phyloP scores from a whole-genome alignment of 2,888 invertebrate genomes.

The Linnaemya vulpina region DNA sequence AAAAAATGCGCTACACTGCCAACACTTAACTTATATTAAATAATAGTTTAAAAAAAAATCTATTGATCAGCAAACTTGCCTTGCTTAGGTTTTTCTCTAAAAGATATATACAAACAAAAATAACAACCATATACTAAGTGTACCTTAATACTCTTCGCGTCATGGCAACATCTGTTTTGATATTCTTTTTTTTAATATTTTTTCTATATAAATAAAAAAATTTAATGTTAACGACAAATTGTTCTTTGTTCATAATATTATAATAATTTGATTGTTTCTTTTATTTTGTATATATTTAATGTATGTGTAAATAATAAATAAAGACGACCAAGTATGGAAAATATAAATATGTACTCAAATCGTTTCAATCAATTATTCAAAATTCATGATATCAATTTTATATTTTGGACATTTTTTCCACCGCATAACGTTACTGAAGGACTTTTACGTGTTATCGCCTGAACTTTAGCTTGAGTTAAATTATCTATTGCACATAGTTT shows the following conservation, averaged over 20 bases:
- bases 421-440: too few species aligned
- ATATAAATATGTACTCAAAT: background rate
- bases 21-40: constrained; percentile 35
- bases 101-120: background rate
- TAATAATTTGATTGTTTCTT: constrained; percentile 62
- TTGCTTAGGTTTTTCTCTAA: constrained; percentile 29
- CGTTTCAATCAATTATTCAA: background rate
- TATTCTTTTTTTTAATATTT: constrained; percentile 41
- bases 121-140: background rate
- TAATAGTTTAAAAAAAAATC: background rate
- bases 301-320: constrained; percentile 71
- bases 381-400: too few species aligned
- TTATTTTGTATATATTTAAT: constrained; percentile 71
- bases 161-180: constrained; percentile 53
- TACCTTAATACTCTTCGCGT: constrained; percentile 34
- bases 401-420: too few species aligned
- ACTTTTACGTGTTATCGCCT: too few species aligned
- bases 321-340: constrained; percentile 70
- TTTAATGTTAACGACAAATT: constrained; percentile 43
- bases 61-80: constrained; percentile 56
- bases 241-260: constrained; percentile 48
- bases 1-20: constrained; percentile 37
- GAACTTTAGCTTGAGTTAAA: too few species aligned
- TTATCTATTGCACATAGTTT: too few species aligned
- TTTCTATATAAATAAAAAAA: constrained; percentile 27